A percentile compares a stretch with the other conserved stretches of the same genome.
phyloP scores from a whole-genome alignment of 2,113 vertebrate species.

The Neolamprologus longior region DNA sequence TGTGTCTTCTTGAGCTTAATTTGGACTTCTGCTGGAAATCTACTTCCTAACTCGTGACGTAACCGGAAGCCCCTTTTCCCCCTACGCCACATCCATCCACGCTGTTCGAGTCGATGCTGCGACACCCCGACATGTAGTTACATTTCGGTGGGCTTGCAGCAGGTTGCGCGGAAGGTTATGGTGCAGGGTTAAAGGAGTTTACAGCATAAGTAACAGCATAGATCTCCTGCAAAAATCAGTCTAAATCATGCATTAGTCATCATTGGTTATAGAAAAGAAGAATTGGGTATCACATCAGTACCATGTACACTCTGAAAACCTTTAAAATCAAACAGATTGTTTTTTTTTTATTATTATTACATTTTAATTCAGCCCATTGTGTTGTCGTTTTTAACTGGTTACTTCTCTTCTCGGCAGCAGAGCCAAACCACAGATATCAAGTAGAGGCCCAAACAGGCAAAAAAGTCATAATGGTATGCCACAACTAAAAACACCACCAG shows the following conservation, averaged over 20 bases:
- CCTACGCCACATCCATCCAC: background rate
- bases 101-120: background rate
- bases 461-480: constrained; percentile 83
- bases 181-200: background rate
- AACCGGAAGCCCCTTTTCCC: background rate
- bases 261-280: background rate
- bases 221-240: background rate
- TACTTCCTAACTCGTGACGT: background rate
- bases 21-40: background rate
- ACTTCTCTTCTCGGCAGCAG: constrained; percentile 69
- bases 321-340: background rate
- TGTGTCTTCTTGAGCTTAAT: background rate
- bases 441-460: constrained; percentile 85
- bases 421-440: constrained; percentile 85
- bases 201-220: background rate
- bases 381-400: constrained; percentile 65
- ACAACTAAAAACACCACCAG: constrained; percentile 79
- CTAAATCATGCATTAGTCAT: background rate
- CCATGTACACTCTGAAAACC: background rate
- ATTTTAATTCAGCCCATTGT: background rate
- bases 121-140: background rate
- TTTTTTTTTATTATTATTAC: background rate
- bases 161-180: background rate
- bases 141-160: background rate
- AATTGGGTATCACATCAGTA: background rate